Conservation (phyloP, 2,888 invertebrate genomes). For the Sisyra nigra region DNA sequence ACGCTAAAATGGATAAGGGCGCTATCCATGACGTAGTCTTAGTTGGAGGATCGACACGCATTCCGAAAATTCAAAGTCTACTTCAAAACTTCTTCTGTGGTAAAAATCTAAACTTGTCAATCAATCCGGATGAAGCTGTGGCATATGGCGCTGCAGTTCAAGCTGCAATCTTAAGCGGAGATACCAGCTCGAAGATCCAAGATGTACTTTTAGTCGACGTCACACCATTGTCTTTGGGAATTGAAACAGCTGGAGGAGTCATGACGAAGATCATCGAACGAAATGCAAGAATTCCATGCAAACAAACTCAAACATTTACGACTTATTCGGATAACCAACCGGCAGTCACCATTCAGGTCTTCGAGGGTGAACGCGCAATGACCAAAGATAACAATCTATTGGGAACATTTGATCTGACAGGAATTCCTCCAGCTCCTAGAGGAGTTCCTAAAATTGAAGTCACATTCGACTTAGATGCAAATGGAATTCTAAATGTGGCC, state of each 20-base stretch:
- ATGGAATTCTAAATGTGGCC: conserved; percentile 43
- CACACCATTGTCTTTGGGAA: conserved; percentile 51
- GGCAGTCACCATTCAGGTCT: conserved; percentile 39
- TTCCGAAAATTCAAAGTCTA: conserved; percentile 61
- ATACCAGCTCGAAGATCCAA: conserved; percentile 52
- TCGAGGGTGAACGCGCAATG: conserved; percentile 62
- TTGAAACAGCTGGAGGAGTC: conserved; percentile 68
- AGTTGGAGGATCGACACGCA: conserved; percentile 67
- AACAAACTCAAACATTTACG: conserved; percentile 40
- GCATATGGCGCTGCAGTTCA: conserved; percentile 26
- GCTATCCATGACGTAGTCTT: conserved; percentile 65
- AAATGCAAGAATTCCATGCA: conserved; percentile 37
- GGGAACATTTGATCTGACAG: conserved; percentile 47
- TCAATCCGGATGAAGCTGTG: conserved; percentile 26
- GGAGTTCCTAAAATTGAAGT: conserved; percentile 53
- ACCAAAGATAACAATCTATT: conserved; percentile 63
- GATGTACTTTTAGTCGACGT: conserved; percentile 56
- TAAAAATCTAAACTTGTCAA: conserved; percentile 22
- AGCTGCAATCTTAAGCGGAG: conserved; percentile 23
- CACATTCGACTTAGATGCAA: conserved; percentile 57
- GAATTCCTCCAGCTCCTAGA: conserved; percentile 51
- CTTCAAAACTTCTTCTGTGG: conserved; percentile 61
- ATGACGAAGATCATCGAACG: conserved; percentile 48
- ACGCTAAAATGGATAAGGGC: conserved; percentile 62
- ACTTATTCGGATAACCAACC: conserved; percentile 53